Base-by-base conservation (phyloP, 2,797 vertebrate species). In the Petrocephalus schoutedeni region DNA sequence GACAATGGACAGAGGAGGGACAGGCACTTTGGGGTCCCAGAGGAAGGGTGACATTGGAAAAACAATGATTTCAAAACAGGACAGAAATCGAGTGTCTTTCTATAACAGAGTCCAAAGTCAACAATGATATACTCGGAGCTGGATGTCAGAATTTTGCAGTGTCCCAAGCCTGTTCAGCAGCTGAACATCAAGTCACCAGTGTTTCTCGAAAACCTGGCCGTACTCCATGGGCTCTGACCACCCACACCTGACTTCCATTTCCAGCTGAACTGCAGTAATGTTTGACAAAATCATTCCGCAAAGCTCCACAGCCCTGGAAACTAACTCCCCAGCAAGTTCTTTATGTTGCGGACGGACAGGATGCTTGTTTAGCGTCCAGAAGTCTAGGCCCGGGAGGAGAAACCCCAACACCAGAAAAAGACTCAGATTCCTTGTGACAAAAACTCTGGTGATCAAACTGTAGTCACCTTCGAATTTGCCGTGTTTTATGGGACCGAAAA, bases 11-110 rank as follows among this genome's bases (percentile, higher is more conserved):
- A 85, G 45, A 36, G 10, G 16, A 59, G 32, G 23, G 36, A 86
- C 49, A 45, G 53, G 3, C 51, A 49, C 23, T 64, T 8, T 14
- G 80, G 56, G 23, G 14, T 85, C 57, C 87, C 58, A 41, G 23
- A 88, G 61, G 87, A 74, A 85, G 9, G 23, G 45, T 53, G n/a
- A 49, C 56, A 88, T 57, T 16, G 64, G 59, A 59, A 51, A 85
- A 88, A 88, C 49, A 88, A 88, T 71, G 59, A 88, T 71, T 49
- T 88, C 51, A 57, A 57, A 77, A 86, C 59, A 77, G 1, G 28
- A 16, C 45, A 74, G 58, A 88, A 85, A 23, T 53, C 86, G 53
- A 84, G 32, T 84, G 56, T 85, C 59, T 54, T 84, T 87, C 5
- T 45, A 21, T 45, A 53, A 56, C 6, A 6, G 28, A 4, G 14